phyloP scores from a whole-genome alignment of 53 echinoderm and acorn worm species.

The Crossaster papposus region DNA sequence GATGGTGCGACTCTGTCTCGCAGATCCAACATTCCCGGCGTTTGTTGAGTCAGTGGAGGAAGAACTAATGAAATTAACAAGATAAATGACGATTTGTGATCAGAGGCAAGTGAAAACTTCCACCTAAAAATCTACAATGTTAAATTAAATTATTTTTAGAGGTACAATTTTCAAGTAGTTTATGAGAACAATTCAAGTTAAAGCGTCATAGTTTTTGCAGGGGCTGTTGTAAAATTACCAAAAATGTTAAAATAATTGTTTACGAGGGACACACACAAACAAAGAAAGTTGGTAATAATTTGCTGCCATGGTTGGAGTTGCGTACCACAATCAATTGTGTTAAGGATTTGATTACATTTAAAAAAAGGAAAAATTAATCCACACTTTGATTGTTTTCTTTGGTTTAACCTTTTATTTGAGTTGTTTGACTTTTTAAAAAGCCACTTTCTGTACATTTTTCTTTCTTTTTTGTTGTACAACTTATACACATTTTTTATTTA shows the following conservation, averaged over 20 bases:
- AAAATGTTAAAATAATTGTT: too few relatives aligned
- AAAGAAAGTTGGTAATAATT: too few relatives aligned
- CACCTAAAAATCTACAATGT: background rate
- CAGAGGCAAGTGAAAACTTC: background rate
- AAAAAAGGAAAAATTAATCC: background rate
- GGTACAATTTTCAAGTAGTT: too few relatives aligned
- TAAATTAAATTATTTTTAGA: too few relatives aligned
- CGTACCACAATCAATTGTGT: too few relatives aligned
- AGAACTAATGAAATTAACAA: slow-evolving; percentile 30
- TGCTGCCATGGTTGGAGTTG: too few relatives aligned
- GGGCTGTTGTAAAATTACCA: too few relatives aligned
- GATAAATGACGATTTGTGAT: background rate
- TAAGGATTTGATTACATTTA: background rate
- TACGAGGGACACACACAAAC: too few relatives aligned
- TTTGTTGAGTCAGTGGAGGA: slow-evolving; percentile 62
- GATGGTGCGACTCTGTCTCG: slow-evolving; percentile 39
- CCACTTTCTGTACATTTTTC: slow-evolving; percentile 43
- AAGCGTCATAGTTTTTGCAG: too few relatives aligned
- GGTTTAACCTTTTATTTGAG: slow-evolving; percentile 55
- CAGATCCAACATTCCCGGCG: slow-evolving; percentile 56
- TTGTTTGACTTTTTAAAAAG: slow-evolving; percentile 37
- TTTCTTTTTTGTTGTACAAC: slow-evolving; percentile 11
- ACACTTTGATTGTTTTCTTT: slow-evolving; percentile 32
- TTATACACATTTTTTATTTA: slow-evolving; percentile 14
- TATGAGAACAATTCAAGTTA: too few relatives aligned